These are phyloP conservation scores for Amphipoea oculea DNA, from an alignment of 2,888 invertebrate species.

Conservation along the genomic window DNA sequence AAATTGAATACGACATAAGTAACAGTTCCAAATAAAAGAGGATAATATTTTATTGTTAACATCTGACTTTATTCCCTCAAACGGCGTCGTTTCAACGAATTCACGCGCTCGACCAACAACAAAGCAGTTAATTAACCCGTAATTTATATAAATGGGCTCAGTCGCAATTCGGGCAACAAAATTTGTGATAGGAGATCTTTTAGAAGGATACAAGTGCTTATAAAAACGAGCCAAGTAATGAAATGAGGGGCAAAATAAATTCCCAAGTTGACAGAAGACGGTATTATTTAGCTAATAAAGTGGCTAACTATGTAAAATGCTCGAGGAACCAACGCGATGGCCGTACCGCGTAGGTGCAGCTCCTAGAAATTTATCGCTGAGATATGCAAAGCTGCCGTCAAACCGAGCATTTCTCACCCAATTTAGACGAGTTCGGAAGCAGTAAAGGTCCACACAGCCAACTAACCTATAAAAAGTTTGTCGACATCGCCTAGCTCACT, in stretches of 20 bases:
- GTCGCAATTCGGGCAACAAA: constrained; percentile 83
- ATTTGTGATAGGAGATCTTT: constrained; percentile 82
- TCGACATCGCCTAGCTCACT: constrained; percentile 67
- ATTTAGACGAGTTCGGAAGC: constrained; percentile 76
- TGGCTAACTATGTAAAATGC: constrained; percentile 59
- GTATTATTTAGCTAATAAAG: constrained; percentile 72
- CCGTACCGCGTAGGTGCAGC: constrained; percentile 66
- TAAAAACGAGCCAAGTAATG: constrained; percentile 60
- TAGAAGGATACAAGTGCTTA: constrained; percentile 68
- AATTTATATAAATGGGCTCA: constrained; percentile 85
- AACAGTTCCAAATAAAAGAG: constrained; percentile 62
- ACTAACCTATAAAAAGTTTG: constrained; percentile 79
- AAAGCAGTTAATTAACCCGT: constrained; percentile 85
- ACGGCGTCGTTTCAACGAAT: constrained; percentile 80
- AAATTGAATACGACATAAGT: constrained; percentile 50
- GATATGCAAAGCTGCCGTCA: constrained; percentile 82
- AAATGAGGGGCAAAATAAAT: constrained; percentile 60
- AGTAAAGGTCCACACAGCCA: constrained; percentile 67
- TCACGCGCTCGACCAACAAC: constrained; percentile 81
- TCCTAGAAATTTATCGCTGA: constrained; percentile 78
- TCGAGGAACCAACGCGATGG: constrained; percentile 62
- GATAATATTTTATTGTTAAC: constrained; percentile 78
- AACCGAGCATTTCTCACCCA: constrained; percentile 82
- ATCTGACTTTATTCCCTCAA: constrained; percentile 75
- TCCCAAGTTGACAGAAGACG: constrained; percentile 62